phyloP scores from a whole-genome alignment of 2,888 invertebrate genomes.

The Campopleginae sp. region DNA sequence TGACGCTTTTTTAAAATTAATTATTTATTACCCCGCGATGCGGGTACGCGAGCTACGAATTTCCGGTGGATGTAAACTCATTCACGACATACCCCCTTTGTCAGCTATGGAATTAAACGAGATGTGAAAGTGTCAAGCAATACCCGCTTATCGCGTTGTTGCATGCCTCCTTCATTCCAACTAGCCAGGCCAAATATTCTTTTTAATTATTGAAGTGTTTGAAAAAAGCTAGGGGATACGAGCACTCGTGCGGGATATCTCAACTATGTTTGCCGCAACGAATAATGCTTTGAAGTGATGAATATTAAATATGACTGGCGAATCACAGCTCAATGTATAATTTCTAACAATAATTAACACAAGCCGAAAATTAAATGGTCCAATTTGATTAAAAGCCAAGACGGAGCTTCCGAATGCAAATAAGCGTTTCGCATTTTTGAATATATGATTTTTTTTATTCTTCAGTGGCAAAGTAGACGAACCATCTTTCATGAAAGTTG shows the following conservation, averaged over 20 bases:
- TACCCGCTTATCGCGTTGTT: neutral
- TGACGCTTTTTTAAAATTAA: slow-evolving; percentile 61
- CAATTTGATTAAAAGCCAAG: neutral
- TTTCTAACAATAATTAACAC: neutral
- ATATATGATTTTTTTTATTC: neutral
- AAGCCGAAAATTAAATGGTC: neutral
- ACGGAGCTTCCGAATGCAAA: neutral
- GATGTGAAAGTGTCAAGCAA: slow-evolving; percentile 4
- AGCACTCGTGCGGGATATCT: neutral
- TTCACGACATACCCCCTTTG: slow-evolving; percentile 31
- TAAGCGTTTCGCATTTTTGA: neutral
- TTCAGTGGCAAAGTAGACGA: neutral
- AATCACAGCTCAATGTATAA: neutral
- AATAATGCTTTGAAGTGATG: neutral
- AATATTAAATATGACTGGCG: neutral
- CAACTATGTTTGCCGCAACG: too few relatives aligned
- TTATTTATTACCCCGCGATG: slow-evolving; percentile 56
- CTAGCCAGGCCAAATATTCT: neutral
- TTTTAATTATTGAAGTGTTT: slow-evolving; percentile 10
- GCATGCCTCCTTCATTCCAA: neutral
- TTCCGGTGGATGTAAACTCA: slow-evolving; percentile 49
- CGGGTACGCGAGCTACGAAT: slow-evolving; percentile 60
- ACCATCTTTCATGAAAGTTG: neutral
- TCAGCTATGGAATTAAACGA: slow-evolving; percentile 33
- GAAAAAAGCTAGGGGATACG: neutral